A percentile compares a stretch with the other conserved stretches of the same genome.
phyloP scores from a whole-genome alignment of 2,797 vertebrate species.

The Sebastes minor region DNA sequence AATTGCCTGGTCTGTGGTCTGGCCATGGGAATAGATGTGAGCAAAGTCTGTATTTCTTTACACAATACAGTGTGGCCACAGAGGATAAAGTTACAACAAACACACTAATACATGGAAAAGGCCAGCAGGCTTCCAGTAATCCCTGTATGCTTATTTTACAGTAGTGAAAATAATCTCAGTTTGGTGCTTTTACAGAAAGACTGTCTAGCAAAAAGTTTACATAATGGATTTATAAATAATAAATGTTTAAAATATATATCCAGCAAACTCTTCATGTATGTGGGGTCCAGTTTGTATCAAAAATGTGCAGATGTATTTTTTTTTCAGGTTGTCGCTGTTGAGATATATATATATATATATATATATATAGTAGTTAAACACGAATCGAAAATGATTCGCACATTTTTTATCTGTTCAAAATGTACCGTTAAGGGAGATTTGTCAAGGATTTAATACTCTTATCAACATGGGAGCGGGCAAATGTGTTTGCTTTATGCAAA shows the following conservation, averaged over 20 bases:
- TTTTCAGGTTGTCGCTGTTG: not conserved
- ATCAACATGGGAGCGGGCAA: no score
- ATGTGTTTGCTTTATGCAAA: no score
- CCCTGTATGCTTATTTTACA: conserved; percentile 21
- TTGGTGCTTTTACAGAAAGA: not conserved
- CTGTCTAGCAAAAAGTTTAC: not conserved
- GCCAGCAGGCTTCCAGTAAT: conserved; percentile 33
- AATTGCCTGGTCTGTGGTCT: conserved; percentile 20
- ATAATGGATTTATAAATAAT: conserved; percentile 2
- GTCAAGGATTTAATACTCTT: no score
- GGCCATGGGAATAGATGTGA: conserved; percentile 45
- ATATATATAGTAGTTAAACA: no score
- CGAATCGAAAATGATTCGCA: no score
- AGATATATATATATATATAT: no score
- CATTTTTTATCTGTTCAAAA: no score
- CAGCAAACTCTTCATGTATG: not conserved
- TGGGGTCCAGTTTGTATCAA: not conserved
- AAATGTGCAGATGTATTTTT: not conserved
- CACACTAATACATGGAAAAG: conserved; percentile 26
- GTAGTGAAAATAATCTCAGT: conserved; percentile 35
- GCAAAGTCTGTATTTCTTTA: conserved; percentile 54
- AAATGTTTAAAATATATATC: not conserved
- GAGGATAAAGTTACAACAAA: conserved; percentile 44
- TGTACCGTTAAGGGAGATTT: no score
- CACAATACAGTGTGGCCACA: conserved; percentile 28